Conservation (phyloP, 2,113 vertebrate species). For the Climacteris rufus region DNA sequence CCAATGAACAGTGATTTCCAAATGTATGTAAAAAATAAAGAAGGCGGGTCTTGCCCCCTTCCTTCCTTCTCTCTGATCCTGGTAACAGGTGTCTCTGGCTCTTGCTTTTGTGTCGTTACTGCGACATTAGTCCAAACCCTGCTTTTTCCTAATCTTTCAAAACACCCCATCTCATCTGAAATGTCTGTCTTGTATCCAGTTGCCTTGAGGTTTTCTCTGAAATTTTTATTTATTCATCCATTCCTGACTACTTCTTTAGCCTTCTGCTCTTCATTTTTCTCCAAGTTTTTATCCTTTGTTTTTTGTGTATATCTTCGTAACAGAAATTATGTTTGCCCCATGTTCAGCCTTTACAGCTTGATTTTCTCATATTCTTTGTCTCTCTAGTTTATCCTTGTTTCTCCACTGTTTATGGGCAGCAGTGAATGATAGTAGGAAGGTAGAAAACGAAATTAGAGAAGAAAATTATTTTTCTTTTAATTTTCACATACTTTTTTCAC, state of each 20-base stretch:
- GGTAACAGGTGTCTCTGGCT: too few relatives aligned
- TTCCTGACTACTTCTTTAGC: background rate
- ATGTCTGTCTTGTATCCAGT: background rate
- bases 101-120: too few relatives aligned
- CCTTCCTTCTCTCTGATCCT: too few relatives aligned
- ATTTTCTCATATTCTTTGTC: background rate
- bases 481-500: background rate
- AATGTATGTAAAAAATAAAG: too few relatives aligned
- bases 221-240: background rate
- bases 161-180: background rate
- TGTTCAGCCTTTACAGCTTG: background rate
- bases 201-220: background rate
- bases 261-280: background rate
- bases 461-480: accelerated
- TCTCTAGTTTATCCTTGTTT: background rate
- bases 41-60: too few relatives aligned
- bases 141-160: background rate
- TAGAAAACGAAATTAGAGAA: background rate
- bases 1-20: too few relatives aligned
- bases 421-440: background rate
- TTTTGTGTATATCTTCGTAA: background rate
- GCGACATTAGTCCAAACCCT: background rate
- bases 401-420: background rate
- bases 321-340: background rate
- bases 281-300: background rate